Base-by-base conservation (phyloP, 1,140 invertebrate genomes). In the Lepidurus arcticus region DNA sequence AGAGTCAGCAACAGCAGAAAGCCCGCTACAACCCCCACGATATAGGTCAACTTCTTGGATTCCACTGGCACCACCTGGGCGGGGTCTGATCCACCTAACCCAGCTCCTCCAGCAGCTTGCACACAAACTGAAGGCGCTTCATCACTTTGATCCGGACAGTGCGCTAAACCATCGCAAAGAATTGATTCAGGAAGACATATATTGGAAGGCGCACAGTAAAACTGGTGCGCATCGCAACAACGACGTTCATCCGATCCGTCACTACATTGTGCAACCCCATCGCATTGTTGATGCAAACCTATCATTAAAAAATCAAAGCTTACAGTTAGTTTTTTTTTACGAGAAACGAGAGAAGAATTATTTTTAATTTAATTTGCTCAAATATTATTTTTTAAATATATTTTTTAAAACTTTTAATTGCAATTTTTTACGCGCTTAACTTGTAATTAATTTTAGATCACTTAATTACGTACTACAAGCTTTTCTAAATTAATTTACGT, bases 131-230 rank as follows among this genome's bases (percentile, higher is more conserved):
- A n/a, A 44, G 73, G 86, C 1, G 86, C 85, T 82, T 91, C 90
- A 81, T 92, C 92, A 76, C 88, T 85, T 0, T 89, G 89, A 83
- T 93, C 92, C 73, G 87, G 85, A 84, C 92, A 94, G 78, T 94
- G 92, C 47, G 87, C 85, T 47, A 89, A 89, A 45, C 90, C 91
- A 82, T 94, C 92, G 83, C 92, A 94, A 0, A 90, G 89, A 82
- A 88, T 88, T 3, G 85, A 83, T 45, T 87, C 86, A 75, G 84
- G 84, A 85, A 75, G 73, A 78, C 79, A 81, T 65, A 74, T 42
- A 77, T 78, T 44, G 53, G 53, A 65, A 7, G 53, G 53, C 42
- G 75, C 34, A 78, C 77, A 81, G 16, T 44, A 76, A 79, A 81
- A 80, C 21, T 79, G 53, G 16, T 74, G 45, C 16, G 44, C 11